phyloP scores from a whole-genome alignment of 2,797 vertebrate genomes.

The Manis javanica region DNA sequence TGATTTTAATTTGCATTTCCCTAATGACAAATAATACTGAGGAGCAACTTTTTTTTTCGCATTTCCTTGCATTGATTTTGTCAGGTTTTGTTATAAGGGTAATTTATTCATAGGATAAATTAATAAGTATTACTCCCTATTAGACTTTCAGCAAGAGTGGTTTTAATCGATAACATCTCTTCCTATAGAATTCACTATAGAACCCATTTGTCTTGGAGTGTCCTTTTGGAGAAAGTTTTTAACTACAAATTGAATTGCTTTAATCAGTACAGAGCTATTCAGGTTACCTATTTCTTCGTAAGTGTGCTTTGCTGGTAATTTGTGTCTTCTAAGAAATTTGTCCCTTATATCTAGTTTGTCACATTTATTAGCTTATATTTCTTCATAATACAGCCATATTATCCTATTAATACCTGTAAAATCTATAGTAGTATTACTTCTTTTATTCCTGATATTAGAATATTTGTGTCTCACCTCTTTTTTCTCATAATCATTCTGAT shows the following conservation, averaged over 20 bases:
- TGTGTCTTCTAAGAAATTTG: background rate
- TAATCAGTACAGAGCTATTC: background rate
- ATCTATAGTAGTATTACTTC: background rate
- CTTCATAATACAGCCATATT: background rate
- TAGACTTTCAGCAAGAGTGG: background rate
- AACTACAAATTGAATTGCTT: background rate
- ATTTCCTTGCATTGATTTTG: background rate
- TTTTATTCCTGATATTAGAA: background rate
- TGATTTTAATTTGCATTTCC: background rate
- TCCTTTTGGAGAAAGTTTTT: background rate
- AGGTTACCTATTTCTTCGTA: background rate
- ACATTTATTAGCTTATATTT: background rate
- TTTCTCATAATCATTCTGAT: background rate
- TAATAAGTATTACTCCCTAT: background rate
- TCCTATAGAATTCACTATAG: background rate
- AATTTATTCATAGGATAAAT: background rate
- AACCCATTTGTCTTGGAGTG: background rate
- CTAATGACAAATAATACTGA: background rate
- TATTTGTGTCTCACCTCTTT: background rate
- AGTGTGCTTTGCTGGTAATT: background rate
- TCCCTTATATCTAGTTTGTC: background rate
- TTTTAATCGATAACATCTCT: background rate
- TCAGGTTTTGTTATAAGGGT: background rate
- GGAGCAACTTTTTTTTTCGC: background rate
- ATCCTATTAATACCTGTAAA: background rate